phyloP scores from a whole-genome alignment of 1,140 invertebrate genomes.

The Prorops nasuta region DNA sequence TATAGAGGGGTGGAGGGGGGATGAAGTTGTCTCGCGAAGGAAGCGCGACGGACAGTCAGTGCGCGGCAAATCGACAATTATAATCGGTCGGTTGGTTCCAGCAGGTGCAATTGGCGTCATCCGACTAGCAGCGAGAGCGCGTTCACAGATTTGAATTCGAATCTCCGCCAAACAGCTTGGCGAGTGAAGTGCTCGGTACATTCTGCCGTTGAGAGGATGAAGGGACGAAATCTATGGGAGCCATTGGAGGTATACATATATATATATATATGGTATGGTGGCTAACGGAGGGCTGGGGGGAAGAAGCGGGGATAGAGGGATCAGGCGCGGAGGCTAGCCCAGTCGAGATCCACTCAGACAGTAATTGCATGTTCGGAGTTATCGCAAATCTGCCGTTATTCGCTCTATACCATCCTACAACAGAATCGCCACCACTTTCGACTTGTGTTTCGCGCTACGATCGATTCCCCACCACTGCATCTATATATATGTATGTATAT shows the following conservation, averaged over 20 bases:
- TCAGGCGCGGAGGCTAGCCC: neutral
- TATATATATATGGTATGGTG: no score
- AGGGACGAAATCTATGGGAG: no score
- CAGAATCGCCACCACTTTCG: slow-evolving; percentile 9
- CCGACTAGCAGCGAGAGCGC: slow-evolving; percentile 1
- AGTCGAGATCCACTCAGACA: slow-evolving; percentile 22
- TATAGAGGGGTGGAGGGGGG: no score
- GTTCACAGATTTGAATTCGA: slow-evolving; percentile 20
- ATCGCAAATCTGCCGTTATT: slow-evolving; percentile 20
- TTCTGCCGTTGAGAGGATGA: slow-evolving; percentile 11
- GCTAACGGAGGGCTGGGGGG: no score
- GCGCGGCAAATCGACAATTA: slow-evolving; percentile 17
- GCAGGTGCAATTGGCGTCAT: slow-evolving; percentile 17
- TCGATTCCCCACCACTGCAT: slow-evolving; percentile 14
- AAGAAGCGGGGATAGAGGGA: neutral
- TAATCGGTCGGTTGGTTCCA: slow-evolving; percentile 2
- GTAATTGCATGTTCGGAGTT: slow-evolving; percentile 28
- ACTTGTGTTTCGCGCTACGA: slow-evolving; percentile 10
- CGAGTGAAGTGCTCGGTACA: slow-evolving; percentile 20
- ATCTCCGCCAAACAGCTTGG: slow-evolving; percentile 13
- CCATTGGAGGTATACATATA: no score
- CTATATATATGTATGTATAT: no score
- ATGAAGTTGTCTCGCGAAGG: no score
- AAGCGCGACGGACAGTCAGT: no score
- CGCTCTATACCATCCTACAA: slow-evolving; percentile 13